Conservation (phyloP, 1,140 invertebrate genomes). For the Papilio xuthus region DNA sequence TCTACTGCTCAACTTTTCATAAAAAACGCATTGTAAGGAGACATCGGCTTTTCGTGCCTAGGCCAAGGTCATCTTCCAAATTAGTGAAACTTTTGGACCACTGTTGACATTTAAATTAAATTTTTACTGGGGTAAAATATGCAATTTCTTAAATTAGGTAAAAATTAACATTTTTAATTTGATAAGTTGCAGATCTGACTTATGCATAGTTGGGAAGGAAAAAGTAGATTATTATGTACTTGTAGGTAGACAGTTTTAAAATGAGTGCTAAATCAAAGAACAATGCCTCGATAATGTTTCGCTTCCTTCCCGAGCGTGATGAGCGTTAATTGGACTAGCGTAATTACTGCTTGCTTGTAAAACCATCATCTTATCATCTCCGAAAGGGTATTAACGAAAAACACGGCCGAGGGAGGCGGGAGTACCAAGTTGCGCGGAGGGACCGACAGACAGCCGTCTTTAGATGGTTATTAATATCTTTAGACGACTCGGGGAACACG, state of each 20-base stretch:
- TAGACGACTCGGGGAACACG: conserved; percentile 72
- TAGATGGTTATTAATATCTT: conserved; percentile 79
- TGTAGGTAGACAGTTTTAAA: conserved; percentile 40
- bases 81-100: background rate
- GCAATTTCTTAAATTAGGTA: background rate
- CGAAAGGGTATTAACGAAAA: conserved; percentile 76
- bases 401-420: conserved; percentile 57
- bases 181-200: background rate
- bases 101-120: background rate
- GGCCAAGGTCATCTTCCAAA: background rate
- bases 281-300: conserved; percentile 59
- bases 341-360: conserved; percentile 79
- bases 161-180: background rate
- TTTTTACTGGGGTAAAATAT: background rate
- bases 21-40: too few relatives aligned
- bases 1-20: background rate
- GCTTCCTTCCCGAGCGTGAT: conserved; percentile 53
- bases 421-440: conserved; percentile 56
- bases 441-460: conserved; percentile 61
- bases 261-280: conserved; percentile 52
- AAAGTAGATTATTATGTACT: conserved; percentile 12
- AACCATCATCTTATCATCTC: conserved; percentile 79
- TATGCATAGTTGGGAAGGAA: background rate
- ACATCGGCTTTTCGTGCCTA: background rate
- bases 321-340: conserved; percentile 72